Percentiles rank a stretch among this genome's conserved stretches.
Evolutionary conservation across 2,113 vertebrate species (phyloP).

Genomic region (Proterorhinus semilunaris): DNA sequence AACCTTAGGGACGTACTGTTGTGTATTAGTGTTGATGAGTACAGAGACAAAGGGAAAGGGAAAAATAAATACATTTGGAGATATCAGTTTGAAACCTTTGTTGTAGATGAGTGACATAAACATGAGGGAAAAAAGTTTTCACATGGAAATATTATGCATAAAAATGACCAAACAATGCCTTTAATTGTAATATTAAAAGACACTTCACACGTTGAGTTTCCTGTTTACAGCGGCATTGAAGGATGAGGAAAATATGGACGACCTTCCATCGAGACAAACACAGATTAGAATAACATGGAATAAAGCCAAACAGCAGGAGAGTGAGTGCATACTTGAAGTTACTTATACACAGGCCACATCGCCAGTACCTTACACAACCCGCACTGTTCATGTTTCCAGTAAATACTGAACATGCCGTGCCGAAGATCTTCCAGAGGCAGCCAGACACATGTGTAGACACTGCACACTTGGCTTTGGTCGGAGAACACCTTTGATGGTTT

Average conservation of each 20-base stretch:
- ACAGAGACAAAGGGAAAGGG: no score
- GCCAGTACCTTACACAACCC: not conserved
- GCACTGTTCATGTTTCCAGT: not conserved
- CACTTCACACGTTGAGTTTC: no score
- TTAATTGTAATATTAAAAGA: no score
- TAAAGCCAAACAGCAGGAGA: not conserved
- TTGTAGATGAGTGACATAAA: no score
- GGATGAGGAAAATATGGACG: not conserved
- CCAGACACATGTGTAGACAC: slow-evolving; percentile 14
- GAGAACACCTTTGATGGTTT: slow-evolving; percentile 27
- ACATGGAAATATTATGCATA: no score
- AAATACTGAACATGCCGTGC: slow-evolving; percentile 9
- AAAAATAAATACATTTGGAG: no score
- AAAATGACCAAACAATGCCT: no score
- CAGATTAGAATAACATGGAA: not conserved
- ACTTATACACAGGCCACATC: not conserved
- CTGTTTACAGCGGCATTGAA: no score
- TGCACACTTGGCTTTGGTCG: slow-evolving; percentile 1
- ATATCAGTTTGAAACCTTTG: no score
- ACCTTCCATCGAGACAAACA: not conserved
- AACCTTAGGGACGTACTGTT: no score
- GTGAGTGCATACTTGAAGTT: not conserved
- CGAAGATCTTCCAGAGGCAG: not conserved
- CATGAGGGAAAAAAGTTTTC: no score
- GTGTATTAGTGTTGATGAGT: no score